Evolutionary conservation across 2,113 vertebrate genomes (phyloP).

Genomic region (Panthera tigris): DNA sequence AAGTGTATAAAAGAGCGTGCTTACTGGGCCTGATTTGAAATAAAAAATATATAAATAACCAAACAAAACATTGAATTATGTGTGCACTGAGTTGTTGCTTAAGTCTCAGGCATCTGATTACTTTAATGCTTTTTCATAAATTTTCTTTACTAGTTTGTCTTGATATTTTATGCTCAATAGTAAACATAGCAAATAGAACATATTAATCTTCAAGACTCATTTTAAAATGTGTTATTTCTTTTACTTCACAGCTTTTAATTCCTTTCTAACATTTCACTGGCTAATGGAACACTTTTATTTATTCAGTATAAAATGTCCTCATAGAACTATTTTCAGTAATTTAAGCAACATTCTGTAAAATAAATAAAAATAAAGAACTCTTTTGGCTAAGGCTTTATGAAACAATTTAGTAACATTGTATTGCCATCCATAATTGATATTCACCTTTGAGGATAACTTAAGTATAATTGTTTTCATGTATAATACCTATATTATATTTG

Average conservation of each 20-base stretch:
- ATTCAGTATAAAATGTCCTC: constrained; percentile 44
- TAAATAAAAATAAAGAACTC: constrained; percentile 37
- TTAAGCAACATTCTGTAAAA: constrained; percentile 57
- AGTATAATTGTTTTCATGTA: constrained; percentile 33
- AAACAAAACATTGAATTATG: background rate
- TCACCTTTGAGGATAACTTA: constrained; percentile 16
- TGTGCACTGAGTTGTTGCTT: background rate
- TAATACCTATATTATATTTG: constrained; percentile 9
- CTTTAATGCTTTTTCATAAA: constrained; percentile 41
- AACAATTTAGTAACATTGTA: constrained; percentile 17
- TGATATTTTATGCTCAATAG: constrained; percentile 62
- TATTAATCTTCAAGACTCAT: constrained; percentile 50
- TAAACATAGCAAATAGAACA: constrained; percentile 31
- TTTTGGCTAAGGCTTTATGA: constrained; percentile 37
- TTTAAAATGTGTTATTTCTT: constrained; percentile 58
- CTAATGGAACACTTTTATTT: constrained; percentile 42
- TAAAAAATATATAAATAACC: constrained; percentile 51
- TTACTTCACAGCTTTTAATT: constrained; percentile 66
- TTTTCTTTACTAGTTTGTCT: constrained; percentile 34
- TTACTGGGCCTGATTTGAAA: background rate
- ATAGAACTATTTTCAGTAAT: constrained; percentile 51
- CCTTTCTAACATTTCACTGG: constrained; percentile 35
- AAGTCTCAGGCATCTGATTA: background rate
- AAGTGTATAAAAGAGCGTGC: constrained; percentile 21
- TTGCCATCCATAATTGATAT: constrained; percentile 51